These are phyloP conservation scores for Phrynocephalus versicolor DNA, from an alignment of 2,113 vertebrate species.

Conservation along the genomic window DNA sequence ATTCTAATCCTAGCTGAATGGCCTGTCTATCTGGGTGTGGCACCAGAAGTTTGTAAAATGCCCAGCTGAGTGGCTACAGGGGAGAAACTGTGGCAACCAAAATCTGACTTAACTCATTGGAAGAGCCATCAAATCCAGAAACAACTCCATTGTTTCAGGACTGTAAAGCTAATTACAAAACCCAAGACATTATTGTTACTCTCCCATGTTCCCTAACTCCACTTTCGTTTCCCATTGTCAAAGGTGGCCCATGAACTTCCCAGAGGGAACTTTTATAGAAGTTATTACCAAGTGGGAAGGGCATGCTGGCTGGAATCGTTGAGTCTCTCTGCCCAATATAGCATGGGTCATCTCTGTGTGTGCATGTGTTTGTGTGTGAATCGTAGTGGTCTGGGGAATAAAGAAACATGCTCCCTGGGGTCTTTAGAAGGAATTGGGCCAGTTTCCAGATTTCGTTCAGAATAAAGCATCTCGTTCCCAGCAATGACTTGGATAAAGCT, in stretches of 20 bases:
- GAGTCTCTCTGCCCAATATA: background rate
- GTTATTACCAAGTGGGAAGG: background rate
- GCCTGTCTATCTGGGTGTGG: background rate
- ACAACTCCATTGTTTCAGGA: background rate
- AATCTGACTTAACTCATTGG: background rate
- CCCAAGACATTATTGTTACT: background rate
- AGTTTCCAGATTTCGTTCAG: background rate
- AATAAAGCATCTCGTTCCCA: slow-evolving; percentile 19
- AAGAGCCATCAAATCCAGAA: background rate
- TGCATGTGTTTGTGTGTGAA: background rate
- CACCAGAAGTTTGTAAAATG: background rate
- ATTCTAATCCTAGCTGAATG: background rate
- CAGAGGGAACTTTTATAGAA: background rate
- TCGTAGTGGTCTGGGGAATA: too few species aligned
- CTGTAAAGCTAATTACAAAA: background rate
- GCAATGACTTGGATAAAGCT: background rate
- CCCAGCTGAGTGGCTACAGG: background rate
- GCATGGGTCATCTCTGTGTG: background rate
- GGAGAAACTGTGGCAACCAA: background rate
- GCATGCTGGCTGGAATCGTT: background rate
- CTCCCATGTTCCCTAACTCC: background rate
- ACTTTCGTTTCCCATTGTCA: background rate
- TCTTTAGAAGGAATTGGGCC: background rate
- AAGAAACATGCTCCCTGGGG: background rate
- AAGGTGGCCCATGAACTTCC: background rate